These are phyloP conservation scores for Drosophila nikananu DNA, from an alignment of 1,140 invertebrate species.

Conservation along the genomic window DNA sequence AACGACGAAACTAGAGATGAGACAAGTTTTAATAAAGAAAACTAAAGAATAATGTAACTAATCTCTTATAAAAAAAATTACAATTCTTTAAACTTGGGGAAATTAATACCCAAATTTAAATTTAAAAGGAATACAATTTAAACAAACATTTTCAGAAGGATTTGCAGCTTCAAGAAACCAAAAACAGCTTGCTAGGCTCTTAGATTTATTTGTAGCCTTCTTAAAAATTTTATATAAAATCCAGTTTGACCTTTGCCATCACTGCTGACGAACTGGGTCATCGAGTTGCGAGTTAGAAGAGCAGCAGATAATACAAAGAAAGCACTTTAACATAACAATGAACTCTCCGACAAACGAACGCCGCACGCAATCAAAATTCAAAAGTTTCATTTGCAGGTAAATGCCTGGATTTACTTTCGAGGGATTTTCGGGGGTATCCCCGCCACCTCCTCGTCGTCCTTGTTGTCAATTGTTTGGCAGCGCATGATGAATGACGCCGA, in stretches of 20 bases:
- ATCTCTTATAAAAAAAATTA: neutral
- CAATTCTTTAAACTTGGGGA: neutral
- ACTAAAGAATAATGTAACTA: neutral
- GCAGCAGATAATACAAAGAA: constrained; percentile 65
- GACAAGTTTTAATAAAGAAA: neutral
- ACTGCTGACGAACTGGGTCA: constrained; percentile 13
- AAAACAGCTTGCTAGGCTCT: neutral
- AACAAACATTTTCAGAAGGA: neutral
- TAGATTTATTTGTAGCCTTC: neutral
- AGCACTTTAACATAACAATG: constrained; percentile 62
- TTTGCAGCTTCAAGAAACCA: neutral
- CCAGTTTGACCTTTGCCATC: constrained; percentile 10
- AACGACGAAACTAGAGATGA: constrained; percentile 19
- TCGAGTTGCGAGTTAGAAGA: constrained; percentile 4
- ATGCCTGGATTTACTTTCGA: constrained; percentile 51
- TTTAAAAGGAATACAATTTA: neutral
- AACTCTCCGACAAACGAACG: constrained; percentile 41
- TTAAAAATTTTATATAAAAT: neutral
- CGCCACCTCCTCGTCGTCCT: constrained; percentile 26
- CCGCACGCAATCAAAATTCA: constrained; percentile 77
- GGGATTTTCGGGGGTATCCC: constrained; percentile 19
- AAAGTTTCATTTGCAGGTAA: constrained; percentile 81
- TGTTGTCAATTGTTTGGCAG: constrained; percentile 80
- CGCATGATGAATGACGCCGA: constrained; percentile 79
- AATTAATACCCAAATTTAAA: too few species aligned